Conservation (phyloP, 37 sponge, comb jelly and placozoan species). For the Oscarella lobularis region DNA sequence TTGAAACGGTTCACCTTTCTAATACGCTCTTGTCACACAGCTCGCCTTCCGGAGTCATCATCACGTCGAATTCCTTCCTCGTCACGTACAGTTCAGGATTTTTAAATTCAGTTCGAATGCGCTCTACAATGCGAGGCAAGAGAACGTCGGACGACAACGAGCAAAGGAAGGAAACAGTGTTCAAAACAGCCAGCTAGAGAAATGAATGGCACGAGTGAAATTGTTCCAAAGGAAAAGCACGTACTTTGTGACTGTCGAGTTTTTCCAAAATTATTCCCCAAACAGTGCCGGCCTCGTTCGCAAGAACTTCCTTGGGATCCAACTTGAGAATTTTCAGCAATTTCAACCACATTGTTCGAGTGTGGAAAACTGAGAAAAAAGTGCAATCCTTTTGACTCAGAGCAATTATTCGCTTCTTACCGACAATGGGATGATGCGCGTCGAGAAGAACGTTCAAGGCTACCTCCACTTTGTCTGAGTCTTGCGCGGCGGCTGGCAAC, state of each 20-base stretch:
- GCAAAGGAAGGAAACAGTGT: no score
- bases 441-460: constrained; percentile 24
- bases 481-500: constrained; percentile 18
- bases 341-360: constrained; percentile 26
- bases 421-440: constrained; percentile 29
- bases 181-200: no score
- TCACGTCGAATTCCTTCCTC: constrained; percentile 34
- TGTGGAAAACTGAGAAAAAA: constrained; percentile 8
- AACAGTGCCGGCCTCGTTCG: background rate
- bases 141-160: no score
- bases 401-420: constrained; percentile 14
- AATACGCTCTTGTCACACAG: constrained; percentile 36
- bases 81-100: constrained; percentile 28
- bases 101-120: no score
- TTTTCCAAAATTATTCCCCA: background rate
- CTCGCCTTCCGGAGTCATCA: constrained; percentile 35
- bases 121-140: no score
- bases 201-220: no score
- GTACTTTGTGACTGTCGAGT: background rate
- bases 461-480: constrained; percentile 18
- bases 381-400: background rate
- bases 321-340: constrained; percentile 18
- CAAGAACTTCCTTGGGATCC: constrained; percentile 5
- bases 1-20: constrained; percentile 28
- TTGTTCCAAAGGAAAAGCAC: no score